phyloP scores from a whole-genome alignment of 2,888 invertebrate species.

The Cerastoderma edule region DNA sequence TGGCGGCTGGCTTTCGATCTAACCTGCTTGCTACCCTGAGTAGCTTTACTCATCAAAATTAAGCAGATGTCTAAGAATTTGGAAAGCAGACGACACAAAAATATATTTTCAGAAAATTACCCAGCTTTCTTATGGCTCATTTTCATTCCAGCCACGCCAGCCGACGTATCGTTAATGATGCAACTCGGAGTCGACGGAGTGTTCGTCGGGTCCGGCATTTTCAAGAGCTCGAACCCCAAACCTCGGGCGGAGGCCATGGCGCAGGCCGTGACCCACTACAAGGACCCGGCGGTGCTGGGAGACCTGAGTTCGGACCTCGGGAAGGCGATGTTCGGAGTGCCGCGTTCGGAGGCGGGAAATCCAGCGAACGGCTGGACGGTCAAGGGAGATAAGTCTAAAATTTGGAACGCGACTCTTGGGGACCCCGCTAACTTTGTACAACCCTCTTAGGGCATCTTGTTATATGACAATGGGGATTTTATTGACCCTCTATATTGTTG shows the following conservation, averaged over 20 bases:
- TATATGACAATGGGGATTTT: too few relatives aligned
- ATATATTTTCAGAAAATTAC: too few relatives aligned
- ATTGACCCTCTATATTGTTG: too few relatives aligned
- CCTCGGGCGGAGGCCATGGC: constrained; percentile 80
- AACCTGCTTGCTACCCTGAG: too few relatives aligned
- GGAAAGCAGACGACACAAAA: too few relatives aligned
- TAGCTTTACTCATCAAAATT: too few relatives aligned
- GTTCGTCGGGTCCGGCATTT: constrained; percentile 82
- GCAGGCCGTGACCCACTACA: constrained; percentile 80
- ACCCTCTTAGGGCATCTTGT: too few relatives aligned
- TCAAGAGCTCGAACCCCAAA: constrained; percentile 78
- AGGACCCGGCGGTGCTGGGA: constrained; percentile 76
- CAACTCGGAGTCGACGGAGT: constrained; percentile 82
- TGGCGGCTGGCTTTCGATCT: too few relatives aligned
- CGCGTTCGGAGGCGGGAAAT: constrained; percentile 45
- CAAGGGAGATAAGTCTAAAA: constrained; percentile 56
- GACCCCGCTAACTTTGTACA: constrained; percentile 46
- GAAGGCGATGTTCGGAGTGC: constrained; percentile 78
- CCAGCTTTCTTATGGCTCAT: background rate
- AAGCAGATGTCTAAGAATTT: too few relatives aligned
- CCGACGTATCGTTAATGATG: constrained; percentile 82
- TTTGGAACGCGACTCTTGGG: constrained; percentile 70
- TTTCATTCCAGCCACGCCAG: constrained; percentile 82
- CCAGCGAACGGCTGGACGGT: constrained; percentile 32
- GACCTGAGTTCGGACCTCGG: constrained; percentile 78